These are phyloP conservation scores for Jordanella pulchra DNA, from an alignment of 2,797 vertebrate genomes.

Conservation along the genomic window DNA sequence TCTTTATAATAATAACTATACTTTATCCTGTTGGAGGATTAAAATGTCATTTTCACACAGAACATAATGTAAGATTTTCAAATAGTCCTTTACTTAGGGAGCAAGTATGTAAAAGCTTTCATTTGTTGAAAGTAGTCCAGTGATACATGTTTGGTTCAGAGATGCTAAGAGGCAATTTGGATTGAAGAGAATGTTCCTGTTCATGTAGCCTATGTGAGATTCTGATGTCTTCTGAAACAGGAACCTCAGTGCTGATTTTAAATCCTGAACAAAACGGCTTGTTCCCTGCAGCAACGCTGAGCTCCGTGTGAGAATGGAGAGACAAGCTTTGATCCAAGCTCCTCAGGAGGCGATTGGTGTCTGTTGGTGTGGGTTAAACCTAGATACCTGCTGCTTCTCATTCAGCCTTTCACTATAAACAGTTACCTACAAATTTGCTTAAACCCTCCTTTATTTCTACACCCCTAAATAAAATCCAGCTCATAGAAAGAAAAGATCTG, in stretches of 20 bases:
- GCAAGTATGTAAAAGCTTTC: not conserved
- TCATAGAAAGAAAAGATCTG: too few relatives aligned
- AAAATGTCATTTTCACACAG: not conserved
- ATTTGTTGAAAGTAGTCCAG: conserved; percentile 15
- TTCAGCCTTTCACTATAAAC: conserved; percentile 27
- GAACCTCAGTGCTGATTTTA: not conserved
- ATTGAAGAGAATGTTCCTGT: conserved; percentile 1
- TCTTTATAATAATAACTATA: not conserved
- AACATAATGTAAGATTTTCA: not conserved
- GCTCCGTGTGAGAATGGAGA: not conserved
- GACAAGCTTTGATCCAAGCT: not conserved
- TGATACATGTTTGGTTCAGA: not conserved
- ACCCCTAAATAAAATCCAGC: not conserved
- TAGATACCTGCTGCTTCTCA: conserved; percentile 53
- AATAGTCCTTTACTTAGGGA: conserved; percentile 1
- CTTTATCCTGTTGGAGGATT: not conserved
- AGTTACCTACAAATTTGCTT: not conserved
- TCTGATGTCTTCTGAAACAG: not conserved
- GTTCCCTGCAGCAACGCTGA: not conserved
- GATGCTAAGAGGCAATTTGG: not conserved
- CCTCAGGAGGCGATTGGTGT: too few relatives aligned
- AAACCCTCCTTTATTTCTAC: not conserved
- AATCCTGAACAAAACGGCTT: not conserved
- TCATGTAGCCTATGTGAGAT: not conserved
- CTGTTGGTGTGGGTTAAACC: too few relatives aligned